These are phyloP conservation scores for Macrotrachela quadricornifera DNA, from an alignment of 1,140 invertebrate genomes.

Conservation along the genomic window DNA sequence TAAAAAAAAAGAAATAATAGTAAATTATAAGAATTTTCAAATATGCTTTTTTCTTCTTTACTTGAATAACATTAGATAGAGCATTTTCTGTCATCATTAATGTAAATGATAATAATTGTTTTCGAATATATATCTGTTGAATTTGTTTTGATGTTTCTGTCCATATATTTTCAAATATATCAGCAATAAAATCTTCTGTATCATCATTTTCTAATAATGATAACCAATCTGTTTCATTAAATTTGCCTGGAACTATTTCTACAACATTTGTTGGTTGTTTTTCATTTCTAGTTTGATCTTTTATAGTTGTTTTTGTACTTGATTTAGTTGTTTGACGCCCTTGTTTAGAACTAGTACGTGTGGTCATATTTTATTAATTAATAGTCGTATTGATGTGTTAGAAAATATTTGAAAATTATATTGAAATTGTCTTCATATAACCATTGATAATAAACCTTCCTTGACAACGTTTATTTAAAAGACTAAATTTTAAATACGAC, in stretches of 20 bases:
- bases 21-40: not conserved
- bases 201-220: conserved; percentile 17
- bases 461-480: no score
- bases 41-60: conserved; percentile 10
- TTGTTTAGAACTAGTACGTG: no score
- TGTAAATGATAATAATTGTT: conserved; percentile 27
- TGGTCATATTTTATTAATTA: no score
- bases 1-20: not conserved
- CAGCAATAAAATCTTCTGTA: conserved; percentile 22
- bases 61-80: conserved; percentile 25
- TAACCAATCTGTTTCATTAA: conserved; percentile 28
- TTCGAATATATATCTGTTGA: conserved; percentile 22
- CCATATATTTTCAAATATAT: conserved; percentile 24
- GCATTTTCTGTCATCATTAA: conserved; percentile 26
- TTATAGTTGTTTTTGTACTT: no score
- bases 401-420: no score
- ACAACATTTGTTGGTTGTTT: not conserved
- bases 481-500: no score
- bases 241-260: conserved; percentile 30
- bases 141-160: conserved; percentile 16
- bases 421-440: no score
- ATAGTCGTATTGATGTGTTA: no score
- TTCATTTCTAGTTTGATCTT: no score
- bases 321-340: no score
- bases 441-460: no score